These are phyloP conservation scores for Ptychochromis oligacanthus DNA, from an alignment of 2,113 vertebrate species.

Conservation along the genomic window DNA sequence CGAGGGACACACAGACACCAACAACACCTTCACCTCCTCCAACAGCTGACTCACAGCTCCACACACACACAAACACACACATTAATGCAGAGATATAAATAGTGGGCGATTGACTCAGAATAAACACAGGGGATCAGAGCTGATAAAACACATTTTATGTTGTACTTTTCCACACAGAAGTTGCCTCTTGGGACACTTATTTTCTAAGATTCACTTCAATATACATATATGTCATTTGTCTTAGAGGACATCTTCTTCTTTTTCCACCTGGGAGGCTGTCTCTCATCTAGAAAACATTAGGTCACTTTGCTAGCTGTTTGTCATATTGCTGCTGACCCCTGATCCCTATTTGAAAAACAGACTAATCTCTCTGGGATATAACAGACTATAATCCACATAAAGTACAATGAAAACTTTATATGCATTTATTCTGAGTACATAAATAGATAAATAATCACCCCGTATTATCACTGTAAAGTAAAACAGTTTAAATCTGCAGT, in stretches of 20 bases:
- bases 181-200: not conserved
- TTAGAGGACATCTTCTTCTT: not conserved
- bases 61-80: conserved; percentile 26
- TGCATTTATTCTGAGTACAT: not conserved
- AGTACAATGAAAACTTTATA: not conserved
- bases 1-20: conserved; percentile 26
- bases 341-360: not conserved
- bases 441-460: not conserved
- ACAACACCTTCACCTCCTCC: conserved; percentile 33
- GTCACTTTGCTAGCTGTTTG: not conserved
- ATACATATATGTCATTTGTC: not conserved
- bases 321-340: not conserved
- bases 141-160: conserved; percentile 8
- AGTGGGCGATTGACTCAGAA: not conserved
- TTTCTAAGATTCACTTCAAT: not conserved
- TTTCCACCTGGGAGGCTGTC: not conserved
- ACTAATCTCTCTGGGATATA: not conserved
- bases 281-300: not conserved
- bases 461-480: not conserved
- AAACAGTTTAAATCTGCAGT: not conserved
- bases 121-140: conserved; percentile 5
- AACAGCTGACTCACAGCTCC: conserved; percentile 42
- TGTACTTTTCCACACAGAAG: not conserved
- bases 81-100: conserved; percentile 31
- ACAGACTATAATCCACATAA: not conserved